Evolutionary conservation across 2,888 invertebrate species (phyloP).

Genomic region (Drosophila diplacantha): DNA sequence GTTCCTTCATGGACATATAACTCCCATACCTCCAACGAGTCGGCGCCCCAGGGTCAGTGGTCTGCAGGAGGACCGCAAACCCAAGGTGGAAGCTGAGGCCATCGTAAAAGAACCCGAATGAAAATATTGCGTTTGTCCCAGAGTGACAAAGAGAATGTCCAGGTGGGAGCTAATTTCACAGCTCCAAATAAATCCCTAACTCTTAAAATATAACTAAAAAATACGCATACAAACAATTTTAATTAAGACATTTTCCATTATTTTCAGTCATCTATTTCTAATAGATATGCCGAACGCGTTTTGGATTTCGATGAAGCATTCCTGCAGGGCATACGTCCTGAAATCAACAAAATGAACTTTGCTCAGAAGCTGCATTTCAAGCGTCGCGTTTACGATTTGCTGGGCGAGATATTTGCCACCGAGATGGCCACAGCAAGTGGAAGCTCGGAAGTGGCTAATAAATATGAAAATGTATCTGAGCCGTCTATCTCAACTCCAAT

Average conservation of each 20-base stretch:
- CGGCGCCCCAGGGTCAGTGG: constrained; percentile 42
- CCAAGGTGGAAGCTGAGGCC: background rate
- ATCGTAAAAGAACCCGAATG: no score
- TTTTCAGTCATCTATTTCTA: constrained; percentile 1
- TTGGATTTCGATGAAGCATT: constrained; percentile 71
- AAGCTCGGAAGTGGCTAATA: background rate
- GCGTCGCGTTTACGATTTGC: constrained; percentile 70
- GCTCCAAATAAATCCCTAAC: background rate
- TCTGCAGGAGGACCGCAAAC: constrained; percentile 26
- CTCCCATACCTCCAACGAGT: constrained; percentile 52
- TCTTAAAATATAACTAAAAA: background rate
- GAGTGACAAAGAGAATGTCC: constrained; percentile 11
- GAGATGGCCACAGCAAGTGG: background rate
- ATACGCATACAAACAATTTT: background rate
- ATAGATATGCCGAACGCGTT: background rate
- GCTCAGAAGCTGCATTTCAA: constrained; percentile 74
- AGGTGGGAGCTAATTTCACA: constrained; percentile 4
- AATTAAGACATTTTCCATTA: background rate
- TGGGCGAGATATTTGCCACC: constrained; percentile 68
- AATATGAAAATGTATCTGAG: background rate
- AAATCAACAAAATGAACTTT: constrained; percentile 74
- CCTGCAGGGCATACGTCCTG: constrained; percentile 70
- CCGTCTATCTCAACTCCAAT: constrained; percentile 17
- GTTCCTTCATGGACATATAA: constrained; percentile 70
- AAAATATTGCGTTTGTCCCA: constrained; percentile 41